Evolutionary conservation across 2,113 vertebrate species (phyloP).

Genomic region (Lophotis ruficrista): DNA sequence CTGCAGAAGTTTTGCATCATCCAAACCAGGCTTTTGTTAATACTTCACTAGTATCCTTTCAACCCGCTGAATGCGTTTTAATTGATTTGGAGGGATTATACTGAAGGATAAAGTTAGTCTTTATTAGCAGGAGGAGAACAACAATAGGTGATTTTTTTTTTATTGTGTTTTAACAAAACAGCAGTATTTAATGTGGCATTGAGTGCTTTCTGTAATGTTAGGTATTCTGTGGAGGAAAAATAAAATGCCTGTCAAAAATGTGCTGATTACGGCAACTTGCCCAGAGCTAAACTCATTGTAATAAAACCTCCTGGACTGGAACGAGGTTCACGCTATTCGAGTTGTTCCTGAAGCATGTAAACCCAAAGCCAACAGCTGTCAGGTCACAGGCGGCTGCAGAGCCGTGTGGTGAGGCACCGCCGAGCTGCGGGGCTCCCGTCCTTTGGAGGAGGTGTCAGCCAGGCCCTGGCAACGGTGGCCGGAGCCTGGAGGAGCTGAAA

Average conservation of each 20-base stretch:
- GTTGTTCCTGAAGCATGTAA: constrained; percentile 54
- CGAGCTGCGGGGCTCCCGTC: constrained; percentile 41
- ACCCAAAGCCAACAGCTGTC: constrained; percentile 75
- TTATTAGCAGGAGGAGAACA: constrained; percentile 15
- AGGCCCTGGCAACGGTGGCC: constrained; percentile 53
- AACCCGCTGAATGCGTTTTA: neutral
- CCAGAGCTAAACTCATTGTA: constrained; percentile 45
- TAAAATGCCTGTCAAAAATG: constrained; percentile 60
- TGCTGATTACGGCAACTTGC: constrained; percentile 41
- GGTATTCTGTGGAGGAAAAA: neutral
- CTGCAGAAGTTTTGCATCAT: constrained; percentile 17
- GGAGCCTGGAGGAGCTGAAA: constrained; percentile 76
- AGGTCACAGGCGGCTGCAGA: constrained; percentile 69
- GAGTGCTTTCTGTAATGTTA: neutral
- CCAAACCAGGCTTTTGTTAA: constrained; percentile 5
- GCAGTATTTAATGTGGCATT: neutral
- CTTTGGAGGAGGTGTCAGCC: constrained; percentile 64
- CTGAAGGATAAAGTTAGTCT: constrained; percentile 29
- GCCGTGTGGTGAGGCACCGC: constrained; percentile 44
- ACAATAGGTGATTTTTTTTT: neutral
- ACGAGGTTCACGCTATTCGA: constrained; percentile 24
- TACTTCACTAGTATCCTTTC: neutral
- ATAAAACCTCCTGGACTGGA: constrained; percentile 49
- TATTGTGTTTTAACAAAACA: neutral
- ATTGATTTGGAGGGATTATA: constrained; percentile 48